Conservation (phyloP, 2,888 invertebrate species). For the Drosophila prolongata region DNA sequence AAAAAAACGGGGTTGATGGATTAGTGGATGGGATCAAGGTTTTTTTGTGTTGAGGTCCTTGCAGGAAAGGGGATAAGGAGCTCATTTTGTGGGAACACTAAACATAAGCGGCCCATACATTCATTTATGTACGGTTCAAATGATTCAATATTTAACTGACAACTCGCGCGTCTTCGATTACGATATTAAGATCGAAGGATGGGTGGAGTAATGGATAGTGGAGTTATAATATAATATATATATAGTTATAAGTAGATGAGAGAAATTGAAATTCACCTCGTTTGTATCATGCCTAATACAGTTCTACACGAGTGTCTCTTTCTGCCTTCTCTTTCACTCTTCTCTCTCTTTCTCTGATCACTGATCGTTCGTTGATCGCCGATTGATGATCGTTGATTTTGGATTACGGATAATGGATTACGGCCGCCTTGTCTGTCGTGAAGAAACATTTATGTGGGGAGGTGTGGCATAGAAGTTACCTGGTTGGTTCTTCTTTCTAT, state of each 20-base stretch:
- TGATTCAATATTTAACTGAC: constrained; percentile 2
- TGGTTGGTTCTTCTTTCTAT: constrained; percentile 53
- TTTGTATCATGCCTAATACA: constrained; percentile 51
- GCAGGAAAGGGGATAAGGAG: background rate
- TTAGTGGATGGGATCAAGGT: background rate
- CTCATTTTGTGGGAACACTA: background rate
- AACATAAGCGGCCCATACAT: constrained; percentile 1
- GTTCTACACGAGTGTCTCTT: constrained; percentile 54
- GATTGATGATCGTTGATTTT: constrained; percentile 15
- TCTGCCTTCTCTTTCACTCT: constrained; percentile 12
- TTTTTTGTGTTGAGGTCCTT: background rate
- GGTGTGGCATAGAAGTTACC: constrained; percentile 70
- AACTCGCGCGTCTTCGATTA: constrained; percentile 1
- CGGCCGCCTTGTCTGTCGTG: constrained; percentile 63
- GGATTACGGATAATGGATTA: background rate
- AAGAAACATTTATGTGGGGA: constrained; percentile 70
- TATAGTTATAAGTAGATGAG: constrained; percentile 40
- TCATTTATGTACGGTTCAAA: background rate
- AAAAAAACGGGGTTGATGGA: background rate
- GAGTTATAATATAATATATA: constrained; percentile 15
- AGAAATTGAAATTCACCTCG: constrained; percentile 72
- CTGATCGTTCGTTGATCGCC: constrained; percentile 16
- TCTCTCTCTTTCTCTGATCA: constrained; percentile 18
- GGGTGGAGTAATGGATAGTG: constrained; percentile 9
- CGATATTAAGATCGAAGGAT: constrained; percentile 3